phyloP scores from a whole-genome alignment of 1,140 invertebrate species.

The Drosophila kikkawai region DNA sequence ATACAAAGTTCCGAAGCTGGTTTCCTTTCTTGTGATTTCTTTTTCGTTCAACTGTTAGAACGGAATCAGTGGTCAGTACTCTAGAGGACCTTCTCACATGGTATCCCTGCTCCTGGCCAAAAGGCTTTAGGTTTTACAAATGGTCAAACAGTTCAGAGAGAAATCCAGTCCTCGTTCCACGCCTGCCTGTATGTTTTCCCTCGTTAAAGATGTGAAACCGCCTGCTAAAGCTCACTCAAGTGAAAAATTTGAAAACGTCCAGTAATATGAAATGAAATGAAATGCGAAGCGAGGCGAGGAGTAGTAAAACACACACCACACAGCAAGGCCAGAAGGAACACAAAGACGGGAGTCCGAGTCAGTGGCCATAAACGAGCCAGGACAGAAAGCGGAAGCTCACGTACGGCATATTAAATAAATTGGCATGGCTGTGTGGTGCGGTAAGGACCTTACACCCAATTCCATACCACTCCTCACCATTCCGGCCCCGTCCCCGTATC shows the following conservation, averaged over 20 bases:
- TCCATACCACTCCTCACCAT: not conserved
- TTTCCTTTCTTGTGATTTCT: not conserved
- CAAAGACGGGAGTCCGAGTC: conserved; percentile 20
- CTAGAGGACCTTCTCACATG: conserved; percentile 41
- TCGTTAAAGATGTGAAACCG: conserved; percentile 69
- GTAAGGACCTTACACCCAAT: conserved; percentile 30
- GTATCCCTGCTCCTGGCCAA: conserved; percentile 22
- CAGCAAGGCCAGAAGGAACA: conserved; percentile 5
- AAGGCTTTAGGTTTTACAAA: conserved; percentile 71
- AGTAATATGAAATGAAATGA: conserved; percentile 72
- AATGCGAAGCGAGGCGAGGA: conserved; percentile 21
- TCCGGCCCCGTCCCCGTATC: not conserved
- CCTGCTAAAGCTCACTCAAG: conserved; percentile 68
- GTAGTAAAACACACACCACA: conserved; percentile 23
- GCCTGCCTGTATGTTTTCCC: conserved; percentile 15
- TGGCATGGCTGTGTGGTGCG: conserved; percentile 71
- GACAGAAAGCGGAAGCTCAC: conserved; percentile 64
- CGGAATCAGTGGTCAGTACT: conserved; percentile 14
- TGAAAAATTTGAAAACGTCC: conserved; percentile 81
- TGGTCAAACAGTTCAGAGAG: conserved; percentile 42
- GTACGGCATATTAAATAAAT: conserved; percentile 83
- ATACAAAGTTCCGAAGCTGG: not conserved
- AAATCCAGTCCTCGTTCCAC: conserved; percentile 17
- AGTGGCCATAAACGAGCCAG: conserved; percentile 39
- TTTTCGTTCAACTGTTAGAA: conserved; percentile 22